These are phyloP conservation scores for Diadromus collaris DNA, from an alignment of 2,888 invertebrate species.

Conservation along the genomic window DNA sequence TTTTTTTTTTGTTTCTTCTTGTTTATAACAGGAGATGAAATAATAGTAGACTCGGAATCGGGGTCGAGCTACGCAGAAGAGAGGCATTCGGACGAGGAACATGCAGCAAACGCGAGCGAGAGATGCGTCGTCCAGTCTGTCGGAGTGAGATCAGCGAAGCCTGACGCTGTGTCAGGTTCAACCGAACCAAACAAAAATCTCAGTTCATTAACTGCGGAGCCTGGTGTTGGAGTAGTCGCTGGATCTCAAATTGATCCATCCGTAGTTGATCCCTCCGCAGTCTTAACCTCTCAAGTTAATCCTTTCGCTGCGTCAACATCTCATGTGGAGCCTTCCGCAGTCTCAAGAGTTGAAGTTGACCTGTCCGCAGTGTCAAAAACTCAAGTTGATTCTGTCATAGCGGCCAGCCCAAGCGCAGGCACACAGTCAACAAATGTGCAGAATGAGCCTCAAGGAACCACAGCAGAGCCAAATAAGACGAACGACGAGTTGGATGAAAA, in stretches of 20 bases:
- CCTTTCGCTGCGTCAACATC: not conserved
- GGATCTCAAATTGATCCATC: not conserved
- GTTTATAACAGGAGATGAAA: not conserved
- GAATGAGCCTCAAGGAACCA: not conserved
- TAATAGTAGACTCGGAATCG: not conserved
- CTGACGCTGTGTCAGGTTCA: not conserved
- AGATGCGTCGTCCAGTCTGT: not conserved
- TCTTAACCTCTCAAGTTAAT: not conserved
- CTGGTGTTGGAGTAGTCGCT: not conserved
- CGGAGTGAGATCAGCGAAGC: not conserved
- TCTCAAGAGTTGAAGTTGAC: not conserved
- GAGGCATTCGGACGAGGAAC: not conserved
- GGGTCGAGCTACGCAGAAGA: not conserved
- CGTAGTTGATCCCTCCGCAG: not conserved
- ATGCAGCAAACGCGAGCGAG: no score
- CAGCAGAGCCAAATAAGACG: not conserved
- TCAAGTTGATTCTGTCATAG: not conserved
- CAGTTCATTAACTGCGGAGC: not conserved
- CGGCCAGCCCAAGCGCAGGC: not conserved
- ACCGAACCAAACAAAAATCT: not conserved
- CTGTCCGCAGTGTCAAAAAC: slow-evolving; percentile 5
- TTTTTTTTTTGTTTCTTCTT: slow-evolving; percentile 3
- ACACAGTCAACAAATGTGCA: not conserved
- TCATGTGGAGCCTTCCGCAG: not conserved
- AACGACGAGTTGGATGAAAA: no score